Evolutionary conservation across 2,797 vertebrate species (phyloP).

Genomic region (Echeneis naucrates): DNA sequence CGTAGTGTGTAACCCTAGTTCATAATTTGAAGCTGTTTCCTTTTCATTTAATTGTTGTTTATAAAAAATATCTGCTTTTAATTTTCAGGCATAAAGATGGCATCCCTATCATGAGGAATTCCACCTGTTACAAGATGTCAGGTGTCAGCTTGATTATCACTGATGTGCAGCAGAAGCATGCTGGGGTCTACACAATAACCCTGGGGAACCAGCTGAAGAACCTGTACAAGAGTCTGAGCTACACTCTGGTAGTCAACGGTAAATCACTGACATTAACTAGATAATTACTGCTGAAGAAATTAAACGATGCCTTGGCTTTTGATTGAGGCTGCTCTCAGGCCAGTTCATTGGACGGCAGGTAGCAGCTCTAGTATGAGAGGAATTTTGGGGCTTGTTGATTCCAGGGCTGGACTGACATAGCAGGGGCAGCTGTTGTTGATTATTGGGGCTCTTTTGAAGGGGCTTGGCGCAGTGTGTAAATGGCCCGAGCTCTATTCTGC

Average conservation of each 20-base stretch:
- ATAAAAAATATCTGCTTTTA: neutral
- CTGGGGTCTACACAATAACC: slow-evolving; percentile 88
- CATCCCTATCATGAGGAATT: slow-evolving; percentile 81
- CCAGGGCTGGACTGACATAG: slow-evolving; percentile 78
- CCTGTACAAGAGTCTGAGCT: slow-evolving; percentile 87
- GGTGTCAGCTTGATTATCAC: slow-evolving; percentile 82
- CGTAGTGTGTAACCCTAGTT: neutral
- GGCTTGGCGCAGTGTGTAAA: slow-evolving; percentile 72
- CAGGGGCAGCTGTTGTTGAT: slow-evolving; percentile 83
- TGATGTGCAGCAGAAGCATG: slow-evolving; percentile 83
- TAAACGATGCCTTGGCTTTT: slow-evolving; percentile 27
- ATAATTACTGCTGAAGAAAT: slow-evolving; percentile 49
- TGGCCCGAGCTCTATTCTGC: slow-evolving; percentile 61
- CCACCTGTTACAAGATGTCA: slow-evolving; percentile 83
- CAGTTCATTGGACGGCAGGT: slow-evolving; percentile 76
- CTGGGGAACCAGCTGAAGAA: slow-evolving; percentile 79
- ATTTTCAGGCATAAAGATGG: slow-evolving; percentile 90
- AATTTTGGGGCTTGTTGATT: slow-evolving; percentile 82
- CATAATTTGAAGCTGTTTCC: slow-evolving; percentile 6
- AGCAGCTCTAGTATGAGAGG: slow-evolving; percentile 79
- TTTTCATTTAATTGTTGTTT: neutral
- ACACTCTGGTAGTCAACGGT: slow-evolving; percentile 88
- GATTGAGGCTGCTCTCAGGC: slow-evolving; percentile 40
- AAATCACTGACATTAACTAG: slow-evolving; percentile 64
- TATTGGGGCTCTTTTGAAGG: slow-evolving; percentile 81